Evolutionary conservation across 1,140 invertebrate species (phyloP).

Genomic region (Cheumatopsyche charites): DNA sequence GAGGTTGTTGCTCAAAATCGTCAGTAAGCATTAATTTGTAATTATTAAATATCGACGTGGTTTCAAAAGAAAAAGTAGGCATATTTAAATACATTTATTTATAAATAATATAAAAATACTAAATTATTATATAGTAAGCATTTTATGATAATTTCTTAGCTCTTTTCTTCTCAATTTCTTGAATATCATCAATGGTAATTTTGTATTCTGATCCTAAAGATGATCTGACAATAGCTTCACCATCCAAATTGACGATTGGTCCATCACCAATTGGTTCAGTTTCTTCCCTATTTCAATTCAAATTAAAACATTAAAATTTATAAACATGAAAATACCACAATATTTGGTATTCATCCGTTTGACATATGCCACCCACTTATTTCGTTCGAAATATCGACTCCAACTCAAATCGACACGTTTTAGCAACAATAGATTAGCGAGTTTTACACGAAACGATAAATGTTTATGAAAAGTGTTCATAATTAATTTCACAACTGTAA

Average conservation of each 20-base stretch:
- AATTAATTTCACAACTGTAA: neutral
- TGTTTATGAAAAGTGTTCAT: neutral
- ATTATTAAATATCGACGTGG: too few relatives aligned
- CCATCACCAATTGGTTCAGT: slow-evolving; percentile 60
- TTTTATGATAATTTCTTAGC: too few relatives aligned
- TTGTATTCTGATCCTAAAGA: slow-evolving; percentile 54
- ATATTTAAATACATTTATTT: too few relatives aligned
- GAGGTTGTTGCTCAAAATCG: too few relatives aligned
- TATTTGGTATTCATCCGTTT: neutral
- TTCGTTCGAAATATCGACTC: too few relatives aligned
- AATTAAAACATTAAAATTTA: neutral
- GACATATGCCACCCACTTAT: too few relatives aligned
- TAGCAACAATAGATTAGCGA: too few relatives aligned
- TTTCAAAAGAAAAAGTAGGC: too few relatives aligned
- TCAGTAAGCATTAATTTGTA: too few relatives aligned
- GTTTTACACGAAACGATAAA: neutral
- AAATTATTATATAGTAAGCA: too few relatives aligned
- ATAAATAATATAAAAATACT: too few relatives aligned
- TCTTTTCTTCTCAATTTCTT: slow-evolving; percentile 5
- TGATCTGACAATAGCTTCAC: slow-evolving; percentile 58
- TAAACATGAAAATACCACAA: neutral
- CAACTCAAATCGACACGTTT: too few relatives aligned
- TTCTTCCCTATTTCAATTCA: slow-evolving; percentile 53
- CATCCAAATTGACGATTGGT: slow-evolving; percentile 57
- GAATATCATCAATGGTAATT: slow-evolving; percentile 53